A percentile compares a stretch with the other conserved stretches of the same genome.
Evolutionary conservation across 2,888 invertebrate species (phyloP).

Genomic region (Tortrix viridana): DNA sequence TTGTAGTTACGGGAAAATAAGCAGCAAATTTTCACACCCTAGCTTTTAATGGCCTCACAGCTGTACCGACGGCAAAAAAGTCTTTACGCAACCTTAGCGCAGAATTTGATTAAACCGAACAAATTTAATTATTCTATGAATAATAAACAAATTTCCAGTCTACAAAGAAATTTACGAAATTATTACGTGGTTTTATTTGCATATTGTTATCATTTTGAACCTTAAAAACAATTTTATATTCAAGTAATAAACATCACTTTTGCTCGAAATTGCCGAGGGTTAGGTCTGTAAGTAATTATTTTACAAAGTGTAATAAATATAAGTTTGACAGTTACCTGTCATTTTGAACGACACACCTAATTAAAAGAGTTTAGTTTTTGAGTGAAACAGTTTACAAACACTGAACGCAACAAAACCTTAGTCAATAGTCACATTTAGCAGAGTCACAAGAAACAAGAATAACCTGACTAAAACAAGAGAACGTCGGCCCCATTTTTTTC

Average conservation of each 20-base stretch:
- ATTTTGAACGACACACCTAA: too few species aligned
- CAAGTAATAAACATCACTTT: background rate
- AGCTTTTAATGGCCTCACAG: slow-evolving; percentile 74
- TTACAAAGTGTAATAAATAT: too few species aligned
- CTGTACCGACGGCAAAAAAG: slow-evolving; percentile 60
- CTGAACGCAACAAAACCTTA: too few species aligned
- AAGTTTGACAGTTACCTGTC: too few species aligned
- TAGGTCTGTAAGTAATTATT: too few species aligned
- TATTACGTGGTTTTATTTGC: background rate
- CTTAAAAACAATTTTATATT: background rate
- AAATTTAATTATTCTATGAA: slow-evolving; percentile 1
- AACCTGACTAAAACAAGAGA: slow-evolving; percentile 16
- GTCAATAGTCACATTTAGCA: too few species aligned
- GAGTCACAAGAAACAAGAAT: slow-evolving; percentile 1
- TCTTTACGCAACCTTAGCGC: background rate
- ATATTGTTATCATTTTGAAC: background rate
- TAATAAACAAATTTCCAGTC: background rate
- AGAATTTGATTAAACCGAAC: background rate
- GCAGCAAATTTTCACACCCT: slow-evolving; percentile 79
- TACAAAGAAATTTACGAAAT: background rate
- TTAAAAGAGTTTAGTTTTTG: too few species aligned
- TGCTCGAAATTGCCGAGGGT: background rate
- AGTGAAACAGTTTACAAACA: too few species aligned
- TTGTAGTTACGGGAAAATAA: slow-evolving; percentile 63
- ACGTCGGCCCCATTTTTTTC: slow-evolving; percentile 45